Evolutionary conservation across 2,113 vertebrate genomes (phyloP), one percentile per base, ranked within the genome.

Genomic region (Cryptoleucopteryx plumbea): DNA sequence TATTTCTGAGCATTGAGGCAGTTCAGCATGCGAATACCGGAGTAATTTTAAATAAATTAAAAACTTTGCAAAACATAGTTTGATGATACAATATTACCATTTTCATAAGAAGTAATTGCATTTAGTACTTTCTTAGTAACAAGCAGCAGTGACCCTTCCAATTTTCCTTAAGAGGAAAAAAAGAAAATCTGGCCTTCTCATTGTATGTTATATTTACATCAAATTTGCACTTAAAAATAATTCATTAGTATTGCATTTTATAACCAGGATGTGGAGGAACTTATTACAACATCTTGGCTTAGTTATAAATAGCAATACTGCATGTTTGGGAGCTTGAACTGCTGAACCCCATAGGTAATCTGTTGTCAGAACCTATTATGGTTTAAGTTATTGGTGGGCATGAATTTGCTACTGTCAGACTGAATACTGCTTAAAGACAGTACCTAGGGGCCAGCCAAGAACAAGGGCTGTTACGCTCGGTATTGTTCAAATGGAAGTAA

Each of bases 71-170:
- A 70, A 82, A 23, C 31, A 12, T 22, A 58, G 20, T 61, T 88
- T 82, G 36, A 36, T 56, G 19, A 19, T 84, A 72, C 16, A 40
- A 3, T 73, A 48, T 72, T 79, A 52, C 16, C 8, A 1, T 88
- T 90, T 94, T 81, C 42, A 2, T 83, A 67, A 62, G 61, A 94
- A 90, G 74, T 55, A 80, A 40, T 61, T 88, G 31, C 36, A 36
- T 77, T 86, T 84, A 40, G 26, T 59, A 29, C 29, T 84, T 96
- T 61, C 71, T 93, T 56, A 15, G 7, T 71, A 75, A 92, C 22
- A 95, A 96, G 91, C 95, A 96, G 86, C 94, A 95, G 86, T 79
- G 94, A 94, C 94, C 87, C 86, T 95, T 96, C 72, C 27, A 29
- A 42, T 63, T 96, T 89, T 89, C 61, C 40, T 75, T 63, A 48